These are phyloP conservation scores for Menidia beryllina DNA, from an alignment of 2,113 vertebrate genomes.

Conservation along the genomic window DNA sequence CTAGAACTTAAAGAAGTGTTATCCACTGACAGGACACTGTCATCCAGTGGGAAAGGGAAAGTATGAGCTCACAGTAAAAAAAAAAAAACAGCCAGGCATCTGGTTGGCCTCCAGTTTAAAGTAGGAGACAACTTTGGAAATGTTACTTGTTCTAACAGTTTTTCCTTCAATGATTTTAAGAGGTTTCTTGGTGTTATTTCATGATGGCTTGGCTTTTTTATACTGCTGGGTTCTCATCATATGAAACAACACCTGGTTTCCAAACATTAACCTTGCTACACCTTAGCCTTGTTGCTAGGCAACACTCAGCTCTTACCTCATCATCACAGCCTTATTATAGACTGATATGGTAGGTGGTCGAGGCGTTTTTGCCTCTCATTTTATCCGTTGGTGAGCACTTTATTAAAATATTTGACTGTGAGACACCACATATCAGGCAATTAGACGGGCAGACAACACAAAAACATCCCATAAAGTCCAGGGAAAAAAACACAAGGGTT, in stretches of 20 bases:
- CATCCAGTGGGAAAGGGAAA: background rate
- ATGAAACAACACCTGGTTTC: constrained; percentile 74
- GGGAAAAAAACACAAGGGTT: constrained; percentile 17
- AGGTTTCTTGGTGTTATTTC: constrained; percentile 25
- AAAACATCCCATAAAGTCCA: constrained; percentile 45
- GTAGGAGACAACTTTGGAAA: background rate
- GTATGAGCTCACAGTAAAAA: constrained; percentile 28
- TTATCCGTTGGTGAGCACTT: constrained; percentile 9
- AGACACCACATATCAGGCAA: background rate
- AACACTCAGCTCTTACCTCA: constrained; percentile 70
- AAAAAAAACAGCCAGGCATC: constrained; percentile 26
- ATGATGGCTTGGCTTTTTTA: constrained; percentile 19
- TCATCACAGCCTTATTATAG: constrained; percentile 69
- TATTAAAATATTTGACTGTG: constrained; percentile 15
- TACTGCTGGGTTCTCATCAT: constrained; percentile 46
- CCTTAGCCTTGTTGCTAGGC: constrained; percentile 82
- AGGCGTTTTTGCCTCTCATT: constrained; percentile 39
- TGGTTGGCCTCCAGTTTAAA: constrained; percentile 19
- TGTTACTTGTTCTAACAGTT: background rate
- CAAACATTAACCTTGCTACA: constrained; percentile 81
- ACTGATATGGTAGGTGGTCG: constrained; percentile 52
- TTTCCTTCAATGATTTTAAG: background rate
- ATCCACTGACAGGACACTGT: background rate
- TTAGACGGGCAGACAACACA: constrained; percentile 6
- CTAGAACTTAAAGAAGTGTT: constrained; percentile 6